Evolutionary conservation across 2,888 invertebrate genomes (phyloP), one percentile per base, ranked within the genome.

Genomic region (Leptura quadrifasciata): DNA sequence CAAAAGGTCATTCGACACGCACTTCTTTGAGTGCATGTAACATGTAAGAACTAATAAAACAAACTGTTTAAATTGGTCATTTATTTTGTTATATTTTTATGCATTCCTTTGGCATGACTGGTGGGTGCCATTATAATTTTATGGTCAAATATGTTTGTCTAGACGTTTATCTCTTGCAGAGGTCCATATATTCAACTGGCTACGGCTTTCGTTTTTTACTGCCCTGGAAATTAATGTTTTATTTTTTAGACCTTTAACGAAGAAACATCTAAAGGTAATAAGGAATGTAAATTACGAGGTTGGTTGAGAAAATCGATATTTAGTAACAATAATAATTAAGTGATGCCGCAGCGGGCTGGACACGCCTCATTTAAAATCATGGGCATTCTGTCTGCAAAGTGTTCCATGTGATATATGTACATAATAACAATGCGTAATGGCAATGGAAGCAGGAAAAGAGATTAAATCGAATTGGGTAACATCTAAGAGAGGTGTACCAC

Each of bases 141-240:
- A 71, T 31, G 71, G 71, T 39, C 47, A 21, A 52, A 54, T 71
- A 52, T 71, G 52, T 27, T 17, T 24, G 71, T 71, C 71, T 71
- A 60, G 71, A 71, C 71, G 15, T 71, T 71, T 71, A 71, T 71
- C 71, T 47, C 61, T 57, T 71, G 57, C 21, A 71, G 47, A 47
- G 61, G 52, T 24, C 20, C 20, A 31, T 39, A 39, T 58, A 58
- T 71, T 71, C 52, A 61, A 61, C 47, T 52, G 18, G 61, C 35
- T 35, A 21, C 8, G 12, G 2, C 18, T 18, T 27, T 63, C 60
- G n/a, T 18, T 71, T 69, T 69, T 71, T 55, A 71, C 61, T 27
- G 39, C 61, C 31, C 71, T 31, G 17, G 0, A 55, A 47, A 58
- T 69, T 69, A 69, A 54, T n/a, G 57, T 31, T 18, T 60, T 58